Evolutionary conservation across 1,140 invertebrate genomes (phyloP).

Genomic region (Heliconius hewitsoni): DNA sequence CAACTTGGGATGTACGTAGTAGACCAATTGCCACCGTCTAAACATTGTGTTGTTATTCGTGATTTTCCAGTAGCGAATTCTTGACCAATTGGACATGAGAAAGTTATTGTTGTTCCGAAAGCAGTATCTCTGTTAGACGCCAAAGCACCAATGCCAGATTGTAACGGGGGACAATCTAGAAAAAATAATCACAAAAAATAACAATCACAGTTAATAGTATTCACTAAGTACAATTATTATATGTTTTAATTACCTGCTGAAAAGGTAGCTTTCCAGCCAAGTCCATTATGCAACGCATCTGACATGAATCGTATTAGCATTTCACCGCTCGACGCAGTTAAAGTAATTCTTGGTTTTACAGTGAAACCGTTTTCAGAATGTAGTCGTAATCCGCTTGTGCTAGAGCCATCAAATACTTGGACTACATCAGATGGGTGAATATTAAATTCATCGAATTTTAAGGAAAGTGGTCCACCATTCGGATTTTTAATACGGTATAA

Average conservation of each 20-base stretch:
- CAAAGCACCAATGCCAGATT: conserved; percentile 92
- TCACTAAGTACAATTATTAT: neutral
- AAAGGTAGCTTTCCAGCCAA: conserved; percentile 94
- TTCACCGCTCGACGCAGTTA: conserved; percentile 95
- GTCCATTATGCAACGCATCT: conserved; percentile 91
- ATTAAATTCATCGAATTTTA: conserved; percentile 93
- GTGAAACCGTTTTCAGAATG: conserved; percentile 95
- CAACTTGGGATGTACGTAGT: conserved; percentile 95
- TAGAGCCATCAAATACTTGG: conserved; percentile 94
- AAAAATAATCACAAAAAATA: conserved; percentile 35
- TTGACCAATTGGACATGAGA: conserved; percentile 95
- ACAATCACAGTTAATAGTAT: neutral
- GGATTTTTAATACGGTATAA: conserved; percentile 93
- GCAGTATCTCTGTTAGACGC: conserved; percentile 95
- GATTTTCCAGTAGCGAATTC: conserved; percentile 95
- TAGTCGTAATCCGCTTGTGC: conserved; percentile 90
- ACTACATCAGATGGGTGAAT: conserved; percentile 93
- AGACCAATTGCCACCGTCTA: conserved; percentile 96
- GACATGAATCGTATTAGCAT: conserved; percentile 94
- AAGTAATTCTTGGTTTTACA: conserved; percentile 91
- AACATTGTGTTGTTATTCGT: conserved; percentile 91
- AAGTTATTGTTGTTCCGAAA: conserved; percentile 94
- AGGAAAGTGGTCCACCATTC: conserved; percentile 89
- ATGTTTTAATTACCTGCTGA: conserved; percentile 87
- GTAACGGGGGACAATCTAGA: conserved; percentile 92